Conservation (phyloP, 2,797 vertebrate species). For the Peromyscus melanophrys region DNA sequence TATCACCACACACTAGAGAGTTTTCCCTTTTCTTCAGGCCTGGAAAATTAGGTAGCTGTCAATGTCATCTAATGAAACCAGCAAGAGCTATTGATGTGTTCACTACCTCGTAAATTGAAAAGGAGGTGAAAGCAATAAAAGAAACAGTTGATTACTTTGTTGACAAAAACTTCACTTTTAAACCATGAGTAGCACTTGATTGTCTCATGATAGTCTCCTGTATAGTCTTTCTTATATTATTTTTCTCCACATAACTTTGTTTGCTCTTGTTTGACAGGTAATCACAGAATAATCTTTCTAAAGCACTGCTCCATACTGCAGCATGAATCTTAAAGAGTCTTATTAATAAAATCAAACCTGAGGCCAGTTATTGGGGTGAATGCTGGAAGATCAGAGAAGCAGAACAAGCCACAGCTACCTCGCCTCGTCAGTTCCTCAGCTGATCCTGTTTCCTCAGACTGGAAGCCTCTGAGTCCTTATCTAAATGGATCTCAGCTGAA, state of each 20-base stretch:
- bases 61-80: not conserved
- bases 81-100: not conserved
- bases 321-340: too few relatives aligned
- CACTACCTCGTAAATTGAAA: not conserved
- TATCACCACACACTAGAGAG: not conserved
- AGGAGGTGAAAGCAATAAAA: not conserved
- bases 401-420: too few relatives aligned
- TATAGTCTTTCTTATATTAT: not conserved
- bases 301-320: not conserved
- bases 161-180: not conserved
- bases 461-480: too few relatives aligned
- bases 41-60: slow-evolving; percentile 33
- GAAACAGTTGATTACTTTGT: not conserved
- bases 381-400: too few relatives aligned
- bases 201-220: not conserved
- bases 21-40: slow-evolving; percentile 1
- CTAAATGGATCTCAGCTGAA: too few relatives aligned
- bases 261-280: not conserved
- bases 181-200: not conserved
- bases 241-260: not conserved
- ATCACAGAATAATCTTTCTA: not conserved
- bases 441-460: too few relatives aligned
- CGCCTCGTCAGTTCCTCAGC: too few relatives aligned
- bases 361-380: too few relatives aligned
- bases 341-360: too few relatives aligned